A percentile compares a stretch with the other conserved stretches of the same genome.
These are phyloP conservation scores for Halcyon senegalensis DNA, from an alignment of 2,113 vertebrate species.

Conservation along the genomic window DNA sequence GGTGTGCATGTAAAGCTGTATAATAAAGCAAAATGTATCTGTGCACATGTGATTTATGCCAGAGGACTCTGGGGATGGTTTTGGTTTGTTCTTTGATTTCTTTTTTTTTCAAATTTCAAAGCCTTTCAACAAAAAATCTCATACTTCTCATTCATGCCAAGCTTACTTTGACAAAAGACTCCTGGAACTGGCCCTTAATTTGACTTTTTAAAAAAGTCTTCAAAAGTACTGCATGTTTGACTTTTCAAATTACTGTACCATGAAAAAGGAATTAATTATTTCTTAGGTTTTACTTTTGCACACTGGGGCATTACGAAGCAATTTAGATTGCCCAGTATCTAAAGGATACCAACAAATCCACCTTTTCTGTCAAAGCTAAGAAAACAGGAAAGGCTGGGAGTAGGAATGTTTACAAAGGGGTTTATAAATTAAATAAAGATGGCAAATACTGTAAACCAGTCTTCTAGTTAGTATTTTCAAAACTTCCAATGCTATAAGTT, in stretches of 20 bases:
- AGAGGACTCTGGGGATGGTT: background rate
- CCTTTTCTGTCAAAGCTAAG: conserved; percentile 20
- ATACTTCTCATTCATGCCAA: background rate
- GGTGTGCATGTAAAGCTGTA: background rate
- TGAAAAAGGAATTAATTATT: background rate
- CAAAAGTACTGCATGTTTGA: background rate
- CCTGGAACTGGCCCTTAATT: background rate
- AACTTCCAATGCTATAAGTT: background rate
- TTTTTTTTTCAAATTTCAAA: background rate
- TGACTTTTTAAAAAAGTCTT: background rate
- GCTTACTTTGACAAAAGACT: background rate
- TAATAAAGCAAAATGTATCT: background rate
- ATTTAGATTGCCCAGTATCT: background rate
- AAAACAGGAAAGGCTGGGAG: conserved; percentile 5
- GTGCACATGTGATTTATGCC: background rate
- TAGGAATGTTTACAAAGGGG: background rate
- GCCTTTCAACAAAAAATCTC: background rate
- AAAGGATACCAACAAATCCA: conserved; percentile 11
- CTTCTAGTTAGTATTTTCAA: background rate
- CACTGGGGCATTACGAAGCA: background rate
- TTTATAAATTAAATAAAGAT: conserved; percentile 38
- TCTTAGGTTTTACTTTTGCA: conserved; percentile 25
- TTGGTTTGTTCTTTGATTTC: background rate
- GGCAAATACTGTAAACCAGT: background rate
- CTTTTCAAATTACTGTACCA: background rate